phyloP scores from a whole-genome alignment of 2,888 invertebrate genomes.

The Cepaea hortensis region DNA sequence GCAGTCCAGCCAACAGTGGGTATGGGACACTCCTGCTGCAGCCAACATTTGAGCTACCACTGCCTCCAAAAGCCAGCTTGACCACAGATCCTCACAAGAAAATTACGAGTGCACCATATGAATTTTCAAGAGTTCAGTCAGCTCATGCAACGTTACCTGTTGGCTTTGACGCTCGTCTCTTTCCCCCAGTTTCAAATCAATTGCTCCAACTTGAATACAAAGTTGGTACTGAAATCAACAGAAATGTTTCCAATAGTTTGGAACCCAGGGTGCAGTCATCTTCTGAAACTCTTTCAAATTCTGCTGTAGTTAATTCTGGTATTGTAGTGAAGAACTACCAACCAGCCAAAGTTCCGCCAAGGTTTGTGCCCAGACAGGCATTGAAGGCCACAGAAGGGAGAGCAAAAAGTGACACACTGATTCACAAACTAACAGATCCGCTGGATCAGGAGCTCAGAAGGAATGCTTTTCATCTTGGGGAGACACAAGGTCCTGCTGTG shows the following conservation, averaged over 20 bases:
- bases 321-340: slow-evolving; percentile 59
- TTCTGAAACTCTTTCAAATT: neutral
- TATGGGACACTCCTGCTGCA: neutral
- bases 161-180: slow-evolving; percentile 59
- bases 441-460: slow-evolving; percentile 58
- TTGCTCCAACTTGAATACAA: neutral
- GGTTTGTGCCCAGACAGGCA: slow-evolving; percentile 69
- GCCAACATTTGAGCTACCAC: slow-evolving; percentile 42
- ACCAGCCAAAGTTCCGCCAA: slow-evolving; percentile 55
- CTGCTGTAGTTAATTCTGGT: slow-evolving; percentile 11
- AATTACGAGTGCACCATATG: slow-evolving; percentile 48
- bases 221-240: neutral
- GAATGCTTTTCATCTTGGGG: slow-evolving; percentile 64
- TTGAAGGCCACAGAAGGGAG: slow-evolving; percentile 43
- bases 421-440: slow-evolving; percentile 45
- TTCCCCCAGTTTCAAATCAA: neutral
- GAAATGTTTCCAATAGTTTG: too few relatives aligned
- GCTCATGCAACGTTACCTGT: slow-evolving; percentile 63
- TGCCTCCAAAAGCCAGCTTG: slow-evolving; percentile 12
- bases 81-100: neutral
- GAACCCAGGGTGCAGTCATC: neutral
- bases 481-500: slow-evolving; percentile 60
- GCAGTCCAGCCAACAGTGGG: neutral
- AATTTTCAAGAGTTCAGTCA: slow-evolving; percentile 62
- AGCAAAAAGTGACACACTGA: neutral